These are phyloP conservation scores for Philhelius pedissequus DNA, from an alignment of 2,888 invertebrate species.

Conservation along the genomic window DNA sequence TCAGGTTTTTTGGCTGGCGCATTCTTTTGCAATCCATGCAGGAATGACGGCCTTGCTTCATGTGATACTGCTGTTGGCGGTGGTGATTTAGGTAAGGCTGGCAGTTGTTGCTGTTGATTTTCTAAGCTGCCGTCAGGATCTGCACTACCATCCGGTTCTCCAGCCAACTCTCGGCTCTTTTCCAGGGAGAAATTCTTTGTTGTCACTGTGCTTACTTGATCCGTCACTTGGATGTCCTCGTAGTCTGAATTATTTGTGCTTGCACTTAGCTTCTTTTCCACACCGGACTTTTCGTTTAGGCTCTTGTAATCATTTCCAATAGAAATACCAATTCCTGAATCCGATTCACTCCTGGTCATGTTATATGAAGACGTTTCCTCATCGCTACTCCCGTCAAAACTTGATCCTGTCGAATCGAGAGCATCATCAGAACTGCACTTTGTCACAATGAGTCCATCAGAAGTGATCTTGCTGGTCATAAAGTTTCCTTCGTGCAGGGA, in stretches of 20 bases:
- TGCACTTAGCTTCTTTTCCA: conserved; percentile 76
- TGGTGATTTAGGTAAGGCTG: conserved; percentile 82
- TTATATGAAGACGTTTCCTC: conserved; percentile 78
- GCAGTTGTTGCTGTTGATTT: conserved; percentile 81
- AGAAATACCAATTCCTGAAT: conserved; percentile 79
- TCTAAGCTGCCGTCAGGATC: conserved; percentile 85
- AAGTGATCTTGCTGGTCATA: conserved; percentile 79
- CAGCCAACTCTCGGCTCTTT: conserved; percentile 87
- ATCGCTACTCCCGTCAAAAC: conserved; percentile 78
- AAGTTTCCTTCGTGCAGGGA: conserved; percentile 78
- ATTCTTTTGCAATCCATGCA: conserved; percentile 83
- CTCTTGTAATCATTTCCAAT: conserved; percentile 77
- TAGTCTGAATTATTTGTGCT: conserved; percentile 78
- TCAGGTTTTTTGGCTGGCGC: conserved; percentile 81
- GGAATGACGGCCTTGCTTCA: conserved; percentile 84
- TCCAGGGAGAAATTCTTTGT: conserved; percentile 76
- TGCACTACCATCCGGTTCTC: conserved; percentile 92
- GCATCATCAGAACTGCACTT: conserved; percentile 78
- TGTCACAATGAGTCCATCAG: conserved; percentile 78
- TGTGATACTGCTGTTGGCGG: conserved; percentile 74
- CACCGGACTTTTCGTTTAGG: conserved; percentile 69
- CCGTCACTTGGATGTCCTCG: conserved; percentile 78
- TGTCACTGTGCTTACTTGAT: conserved; percentile 69
- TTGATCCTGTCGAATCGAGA: conserved; percentile 78
- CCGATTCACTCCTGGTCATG: conserved; percentile 79